A percentile compares a stretch with the other conserved stretches of the same genome.
These are phyloP conservation scores for Cyphotilapia sp. DNA, from an alignment of 2,113 vertebrate genomes.

Conservation along the genomic window DNA sequence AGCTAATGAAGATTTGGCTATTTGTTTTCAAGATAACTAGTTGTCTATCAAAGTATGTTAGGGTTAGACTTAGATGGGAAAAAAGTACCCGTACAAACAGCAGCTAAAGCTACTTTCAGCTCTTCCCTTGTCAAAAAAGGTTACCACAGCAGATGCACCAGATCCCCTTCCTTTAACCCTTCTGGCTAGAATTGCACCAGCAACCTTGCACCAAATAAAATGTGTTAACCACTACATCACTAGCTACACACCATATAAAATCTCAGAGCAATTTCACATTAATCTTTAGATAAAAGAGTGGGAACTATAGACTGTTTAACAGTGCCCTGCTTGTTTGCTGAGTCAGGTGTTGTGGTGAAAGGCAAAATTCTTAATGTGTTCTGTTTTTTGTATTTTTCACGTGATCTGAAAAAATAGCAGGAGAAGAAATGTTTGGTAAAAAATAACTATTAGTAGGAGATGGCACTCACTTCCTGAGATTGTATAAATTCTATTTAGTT, in stretches of 20 bases:
- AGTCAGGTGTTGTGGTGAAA: not conserved
- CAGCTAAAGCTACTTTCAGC: not conserved
- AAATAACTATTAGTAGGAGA: not conserved
- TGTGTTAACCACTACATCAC: not conserved
- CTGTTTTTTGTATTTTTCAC: not conserved
- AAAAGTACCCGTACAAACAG: fast-evolving
- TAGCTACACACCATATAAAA: not conserved
- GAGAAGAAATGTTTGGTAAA: not conserved
- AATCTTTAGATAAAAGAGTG: not conserved
- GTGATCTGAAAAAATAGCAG: not conserved
- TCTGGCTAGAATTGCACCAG: not conserved
- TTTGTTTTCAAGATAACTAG: not conserved
- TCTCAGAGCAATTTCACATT: not conserved
- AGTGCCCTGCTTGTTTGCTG: not conserved
- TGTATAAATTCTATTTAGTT: not conserved
- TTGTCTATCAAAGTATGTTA: not conserved
- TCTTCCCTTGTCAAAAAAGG: not conserved
- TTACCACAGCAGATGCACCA: not conserved
- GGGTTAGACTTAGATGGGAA: not conserved
- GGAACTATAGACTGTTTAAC: not conserved
- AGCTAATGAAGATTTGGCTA: not conserved
- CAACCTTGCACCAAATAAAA: fast-evolving
- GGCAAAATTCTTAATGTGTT: not conserved
- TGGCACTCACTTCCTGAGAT: not conserved
- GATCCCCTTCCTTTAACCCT: not conserved